These are phyloP conservation scores for Antheraea yamamai DNA, from an alignment of 2,888 invertebrate genomes.

Conservation along the genomic window DNA sequence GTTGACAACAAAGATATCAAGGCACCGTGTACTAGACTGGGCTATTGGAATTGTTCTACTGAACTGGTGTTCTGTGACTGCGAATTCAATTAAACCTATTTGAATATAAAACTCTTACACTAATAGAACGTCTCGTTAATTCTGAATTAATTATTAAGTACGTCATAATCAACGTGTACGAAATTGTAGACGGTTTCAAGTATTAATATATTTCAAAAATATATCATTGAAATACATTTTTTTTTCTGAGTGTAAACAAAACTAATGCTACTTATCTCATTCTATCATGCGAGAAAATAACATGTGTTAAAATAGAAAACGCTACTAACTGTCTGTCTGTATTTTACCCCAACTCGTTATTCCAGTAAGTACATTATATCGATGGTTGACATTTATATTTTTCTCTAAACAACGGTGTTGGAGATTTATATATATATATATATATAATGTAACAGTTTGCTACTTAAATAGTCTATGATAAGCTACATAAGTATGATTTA, in stretches of 20 bases:
- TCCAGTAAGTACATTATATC: slow-evolving; percentile 12
- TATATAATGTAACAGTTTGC: too few relatives aligned
- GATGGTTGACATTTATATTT: slow-evolving; percentile 13
- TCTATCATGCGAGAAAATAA: not conserved
- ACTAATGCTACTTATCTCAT: not conserved
- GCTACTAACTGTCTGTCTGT: not conserved
- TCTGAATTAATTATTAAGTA: too few relatives aligned
- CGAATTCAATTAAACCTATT: not conserved
- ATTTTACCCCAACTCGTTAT: not conserved
- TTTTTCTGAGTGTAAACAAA: not conserved
- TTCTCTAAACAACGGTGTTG: slow-evolving; percentile 14
- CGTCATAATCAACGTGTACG: too few relatives aligned
- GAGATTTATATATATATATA: too few relatives aligned
- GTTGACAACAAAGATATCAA: slow-evolving; percentile 20
- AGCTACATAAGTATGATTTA: too few relatives aligned
- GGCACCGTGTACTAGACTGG: not conserved
- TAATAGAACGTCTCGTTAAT: too few relatives aligned
- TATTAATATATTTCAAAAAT: too few relatives aligned
- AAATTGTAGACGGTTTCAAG: too few relatives aligned
- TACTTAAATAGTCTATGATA: too few relatives aligned
- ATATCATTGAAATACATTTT: not conserved
- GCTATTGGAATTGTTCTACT: not conserved
- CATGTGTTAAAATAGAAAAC: not conserved
- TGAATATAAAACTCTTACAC: not conserved
- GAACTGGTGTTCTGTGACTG: not conserved